These are phyloP conservation scores for Sisyra nigra DNA, from an alignment of 2,888 invertebrate species.

Conservation along the genomic window DNA sequence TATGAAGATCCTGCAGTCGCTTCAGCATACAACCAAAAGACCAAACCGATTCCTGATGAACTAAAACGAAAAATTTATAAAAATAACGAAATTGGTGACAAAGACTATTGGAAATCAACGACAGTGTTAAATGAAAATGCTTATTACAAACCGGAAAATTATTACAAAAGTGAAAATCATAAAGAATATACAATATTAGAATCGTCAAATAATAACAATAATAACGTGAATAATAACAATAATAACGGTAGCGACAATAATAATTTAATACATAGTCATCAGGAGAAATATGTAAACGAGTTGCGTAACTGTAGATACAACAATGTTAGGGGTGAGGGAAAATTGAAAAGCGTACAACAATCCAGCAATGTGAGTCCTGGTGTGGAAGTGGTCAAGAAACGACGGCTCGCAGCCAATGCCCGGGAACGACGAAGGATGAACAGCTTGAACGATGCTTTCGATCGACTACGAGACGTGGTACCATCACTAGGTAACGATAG, in stretches of 20 bases:
- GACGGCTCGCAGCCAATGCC: slow-evolving; percentile 54
- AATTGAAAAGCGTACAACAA: slow-evolving; percentile 11
- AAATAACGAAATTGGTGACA: slow-evolving; percentile 16
- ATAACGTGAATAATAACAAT: background rate
- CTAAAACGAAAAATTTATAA: slow-evolving; percentile 1
- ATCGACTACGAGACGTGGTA: slow-evolving; percentile 49
- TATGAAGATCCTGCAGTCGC: slow-evolving; percentile 1
- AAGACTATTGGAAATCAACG: slow-evolving; percentile 19
- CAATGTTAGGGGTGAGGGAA: slow-evolving; percentile 9
- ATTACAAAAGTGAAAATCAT: background rate
- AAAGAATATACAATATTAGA: slow-evolving; percentile 3
- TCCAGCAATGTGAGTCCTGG: slow-evolving; percentile 9
- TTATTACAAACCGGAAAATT: slow-evolving; percentile 14
- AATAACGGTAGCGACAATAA: slow-evolving; percentile 17
- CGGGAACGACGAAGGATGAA: slow-evolving; percentile 58
- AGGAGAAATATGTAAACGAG: slow-evolving; percentile 12
- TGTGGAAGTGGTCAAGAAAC: slow-evolving; percentile 28
- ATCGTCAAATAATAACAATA: background rate
- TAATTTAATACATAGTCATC: slow-evolving; percentile 15
- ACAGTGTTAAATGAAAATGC: slow-evolving; percentile 21
- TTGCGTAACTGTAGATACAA: slow-evolving; percentile 14
- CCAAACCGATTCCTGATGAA: background rate
- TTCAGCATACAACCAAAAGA: background rate
- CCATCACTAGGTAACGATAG: slow-evolving; percentile 52
- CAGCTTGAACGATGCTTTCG: slow-evolving; percentile 57